A percentile compares a stretch with the other conserved stretches of the same genome.
phyloP scores from a whole-genome alignment of 2,113 vertebrate genomes.

The Oplegnathus fasciatus region DNA sequence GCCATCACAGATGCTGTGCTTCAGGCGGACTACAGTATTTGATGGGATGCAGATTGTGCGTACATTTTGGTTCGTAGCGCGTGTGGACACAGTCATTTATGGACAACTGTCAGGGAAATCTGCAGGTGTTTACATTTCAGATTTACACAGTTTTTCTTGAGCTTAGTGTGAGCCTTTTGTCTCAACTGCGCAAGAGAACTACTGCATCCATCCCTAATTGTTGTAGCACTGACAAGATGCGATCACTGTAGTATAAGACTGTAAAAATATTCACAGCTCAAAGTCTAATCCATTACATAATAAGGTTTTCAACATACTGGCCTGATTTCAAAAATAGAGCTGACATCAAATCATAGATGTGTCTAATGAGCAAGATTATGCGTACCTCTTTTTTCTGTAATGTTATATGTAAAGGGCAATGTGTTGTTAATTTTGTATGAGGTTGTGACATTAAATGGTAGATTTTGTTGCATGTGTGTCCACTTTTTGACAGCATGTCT shows the following conservation, averaged over 20 bases:
- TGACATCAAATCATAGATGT: conserved; percentile 26
- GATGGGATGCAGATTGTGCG: conserved; percentile 73
- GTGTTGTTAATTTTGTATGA: not conserved
- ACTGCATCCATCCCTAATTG: conserved; percentile 49
- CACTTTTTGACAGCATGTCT: not conserved
- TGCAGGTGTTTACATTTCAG: conserved; percentile 78
- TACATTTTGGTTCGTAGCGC: not conserved
- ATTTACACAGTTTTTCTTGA: conserved; percentile 60
- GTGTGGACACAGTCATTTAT: conserved; percentile 62
- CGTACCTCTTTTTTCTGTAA: not conserved
- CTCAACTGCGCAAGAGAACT: conserved; percentile 64
- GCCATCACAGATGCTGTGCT: conserved; percentile 80
- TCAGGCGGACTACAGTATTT: conserved; percentile 62
- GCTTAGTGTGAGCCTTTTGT: conserved; percentile 64
- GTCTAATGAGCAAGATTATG: conserved; percentile 22
- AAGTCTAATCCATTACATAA: conserved; percentile 54
- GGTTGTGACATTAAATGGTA: not conserved
- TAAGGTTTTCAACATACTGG: conserved; percentile 15
- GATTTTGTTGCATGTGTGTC: not conserved
- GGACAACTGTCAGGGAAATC: conserved; percentile 75
- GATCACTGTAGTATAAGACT: conserved; percentile 24
- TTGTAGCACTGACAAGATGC: conserved; percentile 30
- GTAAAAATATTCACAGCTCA: conserved; percentile 16
- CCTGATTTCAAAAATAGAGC: conserved; percentile 25
- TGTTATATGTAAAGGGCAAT: not conserved